phyloP scores from a whole-genome alignment of 2,888 invertebrate genomes.

The Scrobipalpa costella region DNA sequence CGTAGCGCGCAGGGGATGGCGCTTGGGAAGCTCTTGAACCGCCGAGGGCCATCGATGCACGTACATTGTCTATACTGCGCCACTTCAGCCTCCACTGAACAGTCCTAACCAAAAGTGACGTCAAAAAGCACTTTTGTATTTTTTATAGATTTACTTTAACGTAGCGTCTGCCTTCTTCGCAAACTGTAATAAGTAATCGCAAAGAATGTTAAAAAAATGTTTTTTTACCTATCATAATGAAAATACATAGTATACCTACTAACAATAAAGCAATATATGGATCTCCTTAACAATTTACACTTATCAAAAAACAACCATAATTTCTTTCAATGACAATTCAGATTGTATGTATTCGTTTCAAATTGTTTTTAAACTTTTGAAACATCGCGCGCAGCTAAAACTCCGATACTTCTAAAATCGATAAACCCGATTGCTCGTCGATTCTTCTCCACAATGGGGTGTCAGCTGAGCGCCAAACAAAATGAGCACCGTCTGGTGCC shows the following conservation, averaged over 20 bases:
- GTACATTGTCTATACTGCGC: slow-evolving; percentile 42
- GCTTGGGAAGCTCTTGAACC: slow-evolving; percentile 55
- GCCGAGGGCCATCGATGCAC: slow-evolving; percentile 60
- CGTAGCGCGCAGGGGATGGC: slow-evolving; percentile 59
- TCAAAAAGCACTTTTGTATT: neutral
- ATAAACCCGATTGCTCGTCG: slow-evolving; percentile 22
- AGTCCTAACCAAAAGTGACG: neutral
- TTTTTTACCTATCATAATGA: no score
- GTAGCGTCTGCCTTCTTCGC: no score
- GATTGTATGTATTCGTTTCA: no score
- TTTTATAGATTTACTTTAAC: no score
- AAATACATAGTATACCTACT: no score
- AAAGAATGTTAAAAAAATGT: no score
- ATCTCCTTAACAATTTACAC: no score
- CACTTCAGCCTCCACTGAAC: neutral
- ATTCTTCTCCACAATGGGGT: slow-evolving; percentile 24
- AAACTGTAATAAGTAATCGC: no score
- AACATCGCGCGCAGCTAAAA: neutral
- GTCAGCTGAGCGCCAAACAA: slow-evolving; percentile 47
- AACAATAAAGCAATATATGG: no score
- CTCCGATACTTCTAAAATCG: slow-evolving; percentile 11
- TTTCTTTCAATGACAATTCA: no score
- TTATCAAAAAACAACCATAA: no score
- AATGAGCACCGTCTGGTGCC: slow-evolving; percentile 41
- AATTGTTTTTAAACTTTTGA: no score